Evolutionary conservation across 2,888 invertebrate species (phyloP).

Genomic region (Torymus texanus): DNA sequence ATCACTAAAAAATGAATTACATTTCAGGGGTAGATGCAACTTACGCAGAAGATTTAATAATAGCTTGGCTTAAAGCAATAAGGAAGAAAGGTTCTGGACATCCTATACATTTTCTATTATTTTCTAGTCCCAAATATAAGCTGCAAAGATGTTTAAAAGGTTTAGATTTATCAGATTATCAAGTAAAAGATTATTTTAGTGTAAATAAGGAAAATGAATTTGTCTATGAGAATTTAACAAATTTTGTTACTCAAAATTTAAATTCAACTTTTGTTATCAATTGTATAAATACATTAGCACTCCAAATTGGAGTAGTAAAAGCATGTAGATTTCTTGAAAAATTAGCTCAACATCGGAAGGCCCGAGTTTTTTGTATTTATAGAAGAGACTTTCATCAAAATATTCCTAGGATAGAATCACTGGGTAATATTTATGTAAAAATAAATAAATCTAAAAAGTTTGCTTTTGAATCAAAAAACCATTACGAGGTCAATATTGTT

Average conservation of each 20-base stretch:
- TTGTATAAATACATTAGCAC: constrained; percentile 67
- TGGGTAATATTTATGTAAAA: constrained; percentile 68
- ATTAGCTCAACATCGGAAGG: constrained; percentile 61
- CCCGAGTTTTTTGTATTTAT: constrained; percentile 68
- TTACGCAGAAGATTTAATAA: constrained; percentile 64
- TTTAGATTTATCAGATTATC: constrained; percentile 59
- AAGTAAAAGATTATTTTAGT: constrained; percentile 68
- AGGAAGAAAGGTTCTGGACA: constrained; percentile 59
- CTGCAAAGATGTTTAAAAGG: constrained; percentile 59
- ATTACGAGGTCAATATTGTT: constrained; percentile 57
- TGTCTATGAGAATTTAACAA: constrained; percentile 59
- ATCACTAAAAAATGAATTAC: neutral
- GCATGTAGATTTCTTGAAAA: constrained; percentile 66
- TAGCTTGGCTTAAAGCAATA: constrained; percentile 67
- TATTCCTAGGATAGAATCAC: constrained; percentile 67
- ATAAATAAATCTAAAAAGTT: constrained; percentile 59
- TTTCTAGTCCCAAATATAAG: constrained; percentile 63
- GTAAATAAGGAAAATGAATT: constrained; percentile 57
- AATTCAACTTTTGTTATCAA: constrained; percentile 66
- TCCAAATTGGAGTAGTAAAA: constrained; percentile 65
- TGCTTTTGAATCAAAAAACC: constrained; percentile 39
- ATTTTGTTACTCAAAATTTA: constrained; percentile 57
- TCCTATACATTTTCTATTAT: constrained; percentile 64
- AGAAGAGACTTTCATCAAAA: constrained; percentile 64
- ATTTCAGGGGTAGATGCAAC: constrained; percentile 64